Conservation (phyloP, 1,140 invertebrate genomes). For the Macrosteles quadrilineatus region DNA sequence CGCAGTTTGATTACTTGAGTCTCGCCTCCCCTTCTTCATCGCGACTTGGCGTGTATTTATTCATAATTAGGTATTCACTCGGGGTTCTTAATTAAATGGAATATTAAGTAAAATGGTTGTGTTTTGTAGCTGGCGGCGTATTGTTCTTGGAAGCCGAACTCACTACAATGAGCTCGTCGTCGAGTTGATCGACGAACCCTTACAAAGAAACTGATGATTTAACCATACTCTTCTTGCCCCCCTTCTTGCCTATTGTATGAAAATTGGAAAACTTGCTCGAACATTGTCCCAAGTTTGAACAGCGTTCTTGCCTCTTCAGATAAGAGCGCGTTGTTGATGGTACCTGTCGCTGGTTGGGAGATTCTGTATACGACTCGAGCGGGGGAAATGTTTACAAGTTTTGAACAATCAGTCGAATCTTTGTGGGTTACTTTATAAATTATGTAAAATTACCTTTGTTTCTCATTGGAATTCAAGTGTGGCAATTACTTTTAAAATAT, state of each 20-base stretch:
- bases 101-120: constrained; percentile 35
- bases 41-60: constrained; percentile 29
- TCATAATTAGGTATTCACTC: constrained; percentile 36
- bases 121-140: constrained; percentile 17
- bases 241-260: constrained; percentile 3
- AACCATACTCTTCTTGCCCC: background rate
- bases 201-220: constrained; percentile 22
- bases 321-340: too few relatives aligned
- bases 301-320: background rate
- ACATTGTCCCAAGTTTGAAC: constrained; percentile 20
- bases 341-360: too few relatives aligned
- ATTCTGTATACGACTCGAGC: too few relatives aligned
- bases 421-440: too few relatives aligned
- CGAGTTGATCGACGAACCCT: background rate
- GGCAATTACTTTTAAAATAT: too few relatives aligned
- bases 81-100: constrained; percentile 35
- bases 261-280: constrained; percentile 23
- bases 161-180: background rate
- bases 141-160: constrained; percentile 20
- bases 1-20: constrained; percentile 27
- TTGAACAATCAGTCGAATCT: too few relatives aligned
- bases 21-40: background rate
- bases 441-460: too few relatives aligned
- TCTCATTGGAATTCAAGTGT: too few relatives aligned
- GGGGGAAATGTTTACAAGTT: too few relatives aligned